Percentiles rank a stretch among this genome's conserved stretches.
phyloP scores from a whole-genome alignment of 2,888 invertebrate genomes.

The Acronicta leporina region DNA sequence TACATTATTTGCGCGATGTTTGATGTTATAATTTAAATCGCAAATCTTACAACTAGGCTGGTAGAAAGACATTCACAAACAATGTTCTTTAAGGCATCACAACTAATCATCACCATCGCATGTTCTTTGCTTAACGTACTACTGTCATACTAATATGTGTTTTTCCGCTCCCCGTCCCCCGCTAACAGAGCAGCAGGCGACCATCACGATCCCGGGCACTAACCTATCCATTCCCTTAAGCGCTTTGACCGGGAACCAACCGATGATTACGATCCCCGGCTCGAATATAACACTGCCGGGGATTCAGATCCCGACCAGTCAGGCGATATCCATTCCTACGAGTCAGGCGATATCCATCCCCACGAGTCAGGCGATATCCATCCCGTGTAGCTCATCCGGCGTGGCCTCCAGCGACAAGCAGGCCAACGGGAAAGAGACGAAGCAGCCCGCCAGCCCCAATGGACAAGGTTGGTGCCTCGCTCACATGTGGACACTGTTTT shows the following conservation, averaged over 20 bases:
- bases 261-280: constrained; percentile 88
- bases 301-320: constrained; percentile 61
- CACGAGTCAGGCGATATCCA: constrained; percentile 65
- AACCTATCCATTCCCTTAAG: constrained; percentile 90
- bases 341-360: constrained; percentile 69
- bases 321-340: constrained; percentile 64
- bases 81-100: constrained; percentile 42
- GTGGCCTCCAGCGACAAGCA: constrained; percentile 64
- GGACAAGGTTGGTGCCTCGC: constrained; percentile 79
- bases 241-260: constrained; percentile 83
- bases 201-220: constrained; percentile 90
- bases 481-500: constrained; percentile 49
- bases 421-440: constrained; percentile 85
- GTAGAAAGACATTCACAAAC: constrained; percentile 36
- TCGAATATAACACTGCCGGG: constrained; percentile 82
- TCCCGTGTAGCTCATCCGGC: constrained; percentile 68
- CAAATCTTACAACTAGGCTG: constrained; percentile 4
- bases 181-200: constrained; percentile 87
- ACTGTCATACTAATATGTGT: constrained; percentile 84
- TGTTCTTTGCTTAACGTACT: constrained; percentile 72
- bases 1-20: constrained; percentile 4
- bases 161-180: constrained; percentile 71
- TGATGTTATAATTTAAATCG: background rate
- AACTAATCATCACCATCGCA: constrained; percentile 58
- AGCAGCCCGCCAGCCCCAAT: constrained; percentile 66